Base-by-base conservation (phyloP, 2,888 invertebrate species). In the Pinctada fucata region DNA sequence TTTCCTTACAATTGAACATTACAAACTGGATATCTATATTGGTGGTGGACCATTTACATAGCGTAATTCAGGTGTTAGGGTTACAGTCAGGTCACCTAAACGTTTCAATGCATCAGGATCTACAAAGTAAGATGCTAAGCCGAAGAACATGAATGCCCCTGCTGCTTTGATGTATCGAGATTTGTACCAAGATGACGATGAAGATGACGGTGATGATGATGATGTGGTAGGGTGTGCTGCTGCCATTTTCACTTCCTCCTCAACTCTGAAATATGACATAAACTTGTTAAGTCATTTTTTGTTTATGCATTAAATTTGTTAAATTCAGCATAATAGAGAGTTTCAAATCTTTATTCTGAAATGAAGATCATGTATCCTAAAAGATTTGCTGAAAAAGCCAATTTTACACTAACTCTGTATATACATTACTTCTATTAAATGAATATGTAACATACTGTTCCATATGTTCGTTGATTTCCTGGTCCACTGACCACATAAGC, bases 1-100 rank as follows among this genome's bases (percentile, higher is more conserved):
- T 31, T 31, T 31, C 31, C 31, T 31, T 31, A 31, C 31, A 31
- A 31, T 31, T 31, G 31, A 31, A 31, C 31, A 31, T 31, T 31
- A 31, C 31, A 31, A 31, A 31, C 16, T n/a, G 49, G 47, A 72
- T 10, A 58, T 78, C 95, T 94, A 96, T 85, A 96, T 95, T 6
- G 97, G 96, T 45, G 96, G 96, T 10, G 96, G 96, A 82, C 96
- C 96, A 80, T 95, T 94, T n/a, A 96, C 95, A 92, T 96, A 96
- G 86, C 95, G 95, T 78, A 97, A 93, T 89, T 96, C 96, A 3
- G 96, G 96, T n/a, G 95, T 95, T 65, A 96, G 93, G 0, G 95
- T 95, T 88, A 96, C 94, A 74, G 95, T 95, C 83, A 96, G 94
- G 76, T 95, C 96, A 93, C 96, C 96, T 88, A 96, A 75, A 31